Evolutionary conservation across 2,888 invertebrate species (phyloP).

Genomic region (Anaspis maculata): DNA sequence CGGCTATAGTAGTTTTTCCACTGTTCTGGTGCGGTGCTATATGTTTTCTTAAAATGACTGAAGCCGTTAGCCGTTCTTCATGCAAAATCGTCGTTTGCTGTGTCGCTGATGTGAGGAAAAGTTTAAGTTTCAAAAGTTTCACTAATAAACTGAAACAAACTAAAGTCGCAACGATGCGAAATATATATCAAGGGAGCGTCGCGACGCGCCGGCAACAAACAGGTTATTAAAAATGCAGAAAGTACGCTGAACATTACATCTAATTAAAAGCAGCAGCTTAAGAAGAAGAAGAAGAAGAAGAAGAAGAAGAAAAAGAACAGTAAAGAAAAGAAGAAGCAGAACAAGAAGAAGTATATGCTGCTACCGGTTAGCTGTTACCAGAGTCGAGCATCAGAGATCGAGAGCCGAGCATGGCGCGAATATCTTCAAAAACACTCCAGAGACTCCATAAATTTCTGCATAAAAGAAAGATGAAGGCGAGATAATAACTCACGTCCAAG

Average conservation of each 20-base stretch:
- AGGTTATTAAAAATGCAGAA: conserved; percentile 30
- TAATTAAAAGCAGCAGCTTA: conserved; percentile 30
- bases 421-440: conserved; percentile 30
- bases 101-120: too few relatives aligned
- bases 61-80: conserved; percentile 27
- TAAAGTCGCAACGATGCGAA: conserved; percentile 14
- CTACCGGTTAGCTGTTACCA: too few relatives aligned
- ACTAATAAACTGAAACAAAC: conserved; percentile 23
- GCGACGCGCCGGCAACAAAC: conserved; percentile 10
- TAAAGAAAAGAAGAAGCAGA: too few relatives aligned
- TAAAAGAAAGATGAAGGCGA: conserved; percentile 24
- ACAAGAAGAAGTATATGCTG: too few relatives aligned
- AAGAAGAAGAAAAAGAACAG: too few relatives aligned
- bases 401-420: conserved; percentile 26
- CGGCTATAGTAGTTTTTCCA: conserved; percentile 16
- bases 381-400: too few relatives aligned
- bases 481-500: conserved; percentile 29
- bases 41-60: too few relatives aligned
- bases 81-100: conserved; percentile 31
- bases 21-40: conserved; percentile 19
- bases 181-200: too few relatives aligned
- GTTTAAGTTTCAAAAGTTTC: conserved; percentile 25
- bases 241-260: conserved; percentile 28
- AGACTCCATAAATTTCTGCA: conserved; percentile 28
- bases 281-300: too few relatives aligned